Evolutionary conservation across 1,140 invertebrate species (phyloP).

Genomic region (Maconellicoccus hirsutus): DNA sequence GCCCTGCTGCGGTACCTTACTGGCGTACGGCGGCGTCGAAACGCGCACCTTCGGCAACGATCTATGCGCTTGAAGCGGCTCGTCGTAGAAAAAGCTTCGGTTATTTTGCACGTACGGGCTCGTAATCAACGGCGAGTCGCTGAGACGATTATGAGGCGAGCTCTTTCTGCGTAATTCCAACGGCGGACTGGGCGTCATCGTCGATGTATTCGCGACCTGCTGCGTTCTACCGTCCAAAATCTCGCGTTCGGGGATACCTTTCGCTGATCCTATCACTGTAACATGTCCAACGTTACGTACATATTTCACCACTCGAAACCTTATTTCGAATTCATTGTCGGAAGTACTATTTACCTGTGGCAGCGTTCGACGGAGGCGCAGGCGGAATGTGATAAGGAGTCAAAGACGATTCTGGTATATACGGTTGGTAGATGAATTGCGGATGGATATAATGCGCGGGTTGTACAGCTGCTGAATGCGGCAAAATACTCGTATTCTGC

Average conservation of each 20-base stretch:
- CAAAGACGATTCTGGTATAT: constrained; percentile 47
- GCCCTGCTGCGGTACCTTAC: constrained; percentile 44
- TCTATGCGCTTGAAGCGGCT: constrained; percentile 41
- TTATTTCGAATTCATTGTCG: background rate
- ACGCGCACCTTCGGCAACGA: constrained; percentile 37
- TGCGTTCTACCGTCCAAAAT: background rate
- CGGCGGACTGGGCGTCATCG: constrained; percentile 38
- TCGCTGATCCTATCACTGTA: background rate
- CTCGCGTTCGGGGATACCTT: background rate
- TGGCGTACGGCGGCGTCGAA: constrained; percentile 55
- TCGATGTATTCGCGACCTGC: background rate
- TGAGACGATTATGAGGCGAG: constrained; percentile 39
- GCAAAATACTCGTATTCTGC: background rate
- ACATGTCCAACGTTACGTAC: background rate
- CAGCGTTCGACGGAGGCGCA: background rate
- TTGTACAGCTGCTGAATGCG: constrained; percentile 13
- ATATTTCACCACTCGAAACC: background rate
- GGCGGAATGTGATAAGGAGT: constrained; percentile 7
- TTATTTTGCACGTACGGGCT: constrained; percentile 46
- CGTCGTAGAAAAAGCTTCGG: constrained; percentile 38
- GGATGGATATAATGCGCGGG: constrained; percentile 35
- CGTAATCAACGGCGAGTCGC: constrained; percentile 59
- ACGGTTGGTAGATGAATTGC: constrained; percentile 55
- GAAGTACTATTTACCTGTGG: background rate
- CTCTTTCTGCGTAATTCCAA: constrained; percentile 41